Evolutionary conservation across 2,797 vertebrate species (phyloP).

Genomic region (Botia almorhae): DNA sequence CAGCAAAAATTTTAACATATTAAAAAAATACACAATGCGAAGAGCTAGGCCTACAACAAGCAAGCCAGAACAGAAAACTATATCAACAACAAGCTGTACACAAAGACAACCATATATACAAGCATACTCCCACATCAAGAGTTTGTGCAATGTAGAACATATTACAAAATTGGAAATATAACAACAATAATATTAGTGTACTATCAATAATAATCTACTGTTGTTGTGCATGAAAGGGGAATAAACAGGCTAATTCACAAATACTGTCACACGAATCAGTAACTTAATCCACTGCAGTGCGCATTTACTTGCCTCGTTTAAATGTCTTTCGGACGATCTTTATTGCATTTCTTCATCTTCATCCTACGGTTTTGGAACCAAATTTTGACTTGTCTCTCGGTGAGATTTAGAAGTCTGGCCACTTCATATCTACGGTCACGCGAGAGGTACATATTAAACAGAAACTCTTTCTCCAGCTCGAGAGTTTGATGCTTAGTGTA

Average conservation of each 20-base stretch:
- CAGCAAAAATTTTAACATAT: slow-evolving; percentile 24
- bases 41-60: slow-evolving; percentile 41
- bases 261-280: slow-evolving; percentile 41
- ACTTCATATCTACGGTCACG: slow-evolving; percentile 97
- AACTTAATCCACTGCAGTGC: slow-evolving; percentile 51
- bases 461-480: slow-evolving; percentile 65
- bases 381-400: slow-evolving; percentile 99
- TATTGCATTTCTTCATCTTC: slow-evolving; percentile 99
- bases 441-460: slow-evolving; percentile 99
- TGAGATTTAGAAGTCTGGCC: slow-evolving; percentile 92
- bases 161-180: slow-evolving; percentile 1
- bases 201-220: slow-evolving; percentile 12
- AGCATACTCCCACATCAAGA: slow-evolving; percentile 34
- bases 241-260: slow-evolving; percentile 46
- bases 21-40: slow-evolving; percentile 41
- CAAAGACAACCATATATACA: slow-evolving; percentile 48
- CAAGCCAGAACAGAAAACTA: slow-evolving; percentile 49
- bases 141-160: slow-evolving; percentile 44
- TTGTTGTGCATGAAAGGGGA: slow-evolving; percentile 40
- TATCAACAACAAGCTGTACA: slow-evolving; percentile 49
- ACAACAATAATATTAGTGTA: slow-evolving; percentile 10
- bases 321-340: slow-evolving; percentile 89
- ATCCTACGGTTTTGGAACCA: slow-evolving; percentile 99
- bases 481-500: slow-evolving; percentile 16
- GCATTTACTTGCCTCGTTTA: slow-evolving; percentile 58